These are phyloP conservation scores for Hipparchia semele DNA, from an alignment of 2,888 invertebrate genomes.

Conservation along the genomic window DNA sequence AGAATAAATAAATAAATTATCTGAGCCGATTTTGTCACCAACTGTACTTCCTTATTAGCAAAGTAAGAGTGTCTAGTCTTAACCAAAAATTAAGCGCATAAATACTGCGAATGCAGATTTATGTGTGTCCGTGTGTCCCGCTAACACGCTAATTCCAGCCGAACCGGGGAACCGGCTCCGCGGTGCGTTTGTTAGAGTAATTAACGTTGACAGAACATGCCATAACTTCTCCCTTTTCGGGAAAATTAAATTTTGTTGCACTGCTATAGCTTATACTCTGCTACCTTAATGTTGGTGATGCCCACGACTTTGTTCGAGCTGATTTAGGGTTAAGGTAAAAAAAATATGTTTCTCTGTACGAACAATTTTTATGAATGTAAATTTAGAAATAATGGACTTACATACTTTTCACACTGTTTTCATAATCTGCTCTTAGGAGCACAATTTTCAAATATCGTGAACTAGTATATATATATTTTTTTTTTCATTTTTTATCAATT, in stretches of 20 bases:
- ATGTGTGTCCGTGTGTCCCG: constrained; percentile 45
- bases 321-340: too few relatives aligned
- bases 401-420: too few relatives aligned
- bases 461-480: too few relatives aligned
- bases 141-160: constrained; percentile 33
- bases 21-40: constrained; percentile 32
- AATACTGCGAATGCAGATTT: constrained; percentile 56
- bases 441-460: too few relatives aligned
- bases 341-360: too few relatives aligned
- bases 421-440: too few relatives aligned
- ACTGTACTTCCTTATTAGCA: constrained; percentile 41
- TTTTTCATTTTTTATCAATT: too few relatives aligned
- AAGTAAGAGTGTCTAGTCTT: constrained; percentile 34
- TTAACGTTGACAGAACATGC: constrained; percentile 43
- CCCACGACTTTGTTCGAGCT: too few relatives aligned
- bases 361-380: too few relatives aligned
- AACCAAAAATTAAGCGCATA: constrained; percentile 57
- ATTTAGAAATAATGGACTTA: too few relatives aligned
- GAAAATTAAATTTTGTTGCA: constrained; percentile 31
- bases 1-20: background rate
- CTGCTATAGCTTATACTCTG: constrained; percentile 7
- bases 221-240: constrained; percentile 32
- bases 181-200: constrained; percentile 39
- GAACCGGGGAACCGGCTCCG: constrained; percentile 27
- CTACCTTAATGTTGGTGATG: background rate